A percentile compares a stretch with the other conserved stretches of the same genome.
phyloP scores from a whole-genome alignment of 2,888 invertebrate genomes.

The Pediacus dermestoides region DNA sequence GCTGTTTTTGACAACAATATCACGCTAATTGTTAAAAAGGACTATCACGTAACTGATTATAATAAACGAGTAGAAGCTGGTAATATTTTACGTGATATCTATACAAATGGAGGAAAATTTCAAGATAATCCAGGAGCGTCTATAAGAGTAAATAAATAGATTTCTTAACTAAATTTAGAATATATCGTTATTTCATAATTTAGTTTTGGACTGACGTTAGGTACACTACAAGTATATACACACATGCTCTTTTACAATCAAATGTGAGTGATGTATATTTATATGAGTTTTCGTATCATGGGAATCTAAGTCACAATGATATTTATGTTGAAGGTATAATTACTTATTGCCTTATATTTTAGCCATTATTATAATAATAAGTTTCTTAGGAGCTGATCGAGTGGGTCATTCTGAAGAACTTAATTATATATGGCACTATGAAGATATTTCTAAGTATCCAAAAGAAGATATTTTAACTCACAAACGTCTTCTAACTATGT shows the following conservation, averaged over 20 bases:
- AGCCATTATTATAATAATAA: too few species aligned
- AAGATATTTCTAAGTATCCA: background rate
- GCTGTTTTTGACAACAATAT: background rate
- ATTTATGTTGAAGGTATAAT: too few species aligned
- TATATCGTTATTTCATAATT: background rate
- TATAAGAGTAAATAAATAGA: background rate
- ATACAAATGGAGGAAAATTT: too few species aligned
- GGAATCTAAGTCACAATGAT: constrained; percentile 8
- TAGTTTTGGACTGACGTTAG: background rate
- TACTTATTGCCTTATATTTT: too few species aligned
- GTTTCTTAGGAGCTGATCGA: constrained; percentile 6
- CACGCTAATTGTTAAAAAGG: background rate
- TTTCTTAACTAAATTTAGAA: too few species aligned
- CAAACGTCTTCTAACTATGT: constrained; percentile 3
- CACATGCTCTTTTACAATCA: constrained; percentile 7
- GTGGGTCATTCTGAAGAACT: constrained; percentile 10
- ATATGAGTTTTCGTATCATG: constrained; percentile 20
- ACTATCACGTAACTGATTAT: background rate
- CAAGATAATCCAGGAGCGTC: background rate
- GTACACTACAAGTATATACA: background rate
- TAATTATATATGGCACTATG: constrained; percentile 8
- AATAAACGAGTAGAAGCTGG: too few species aligned
- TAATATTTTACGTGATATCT: too few species aligned
- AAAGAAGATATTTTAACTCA: constrained; percentile 1
- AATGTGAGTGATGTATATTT: constrained; percentile 14